These are phyloP conservation scores for Lordiphosa clarofinis DNA, from an alignment of 1,140 invertebrate species.

Conservation along the genomic window DNA sequence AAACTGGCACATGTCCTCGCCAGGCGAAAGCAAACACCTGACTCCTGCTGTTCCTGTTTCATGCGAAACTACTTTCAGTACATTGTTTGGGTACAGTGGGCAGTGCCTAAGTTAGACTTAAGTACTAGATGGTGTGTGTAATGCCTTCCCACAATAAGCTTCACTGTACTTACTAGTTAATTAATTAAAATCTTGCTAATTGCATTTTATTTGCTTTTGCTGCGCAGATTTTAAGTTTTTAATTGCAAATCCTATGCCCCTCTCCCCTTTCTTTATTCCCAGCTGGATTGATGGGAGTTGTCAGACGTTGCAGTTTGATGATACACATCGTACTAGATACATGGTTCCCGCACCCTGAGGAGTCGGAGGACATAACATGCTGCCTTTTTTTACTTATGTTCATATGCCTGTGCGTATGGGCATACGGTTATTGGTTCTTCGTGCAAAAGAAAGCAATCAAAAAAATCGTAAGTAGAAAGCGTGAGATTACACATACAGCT, in stretches of 20 bases:
- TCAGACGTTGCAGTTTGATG: neutral
- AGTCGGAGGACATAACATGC: too few relatives aligned
- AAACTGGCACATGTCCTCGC: slow-evolving; percentile 64
- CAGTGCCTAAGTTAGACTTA: too few relatives aligned
- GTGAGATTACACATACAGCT: too few relatives aligned
- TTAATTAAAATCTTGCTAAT: slow-evolving; percentile 75
- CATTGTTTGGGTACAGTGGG: too few relatives aligned
- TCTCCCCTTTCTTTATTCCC: neutral
- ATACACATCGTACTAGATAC: too few relatives aligned
- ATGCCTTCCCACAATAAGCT: neutral
- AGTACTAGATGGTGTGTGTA: neutral
- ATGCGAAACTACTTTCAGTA: too few relatives aligned
- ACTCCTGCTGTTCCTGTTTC: neutral
- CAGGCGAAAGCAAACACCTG: slow-evolving; percentile 12
- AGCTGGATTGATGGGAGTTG: neutral
- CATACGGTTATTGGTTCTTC: too few relatives aligned
- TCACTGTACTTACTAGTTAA: slow-evolving; percentile 60
- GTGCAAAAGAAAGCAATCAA: too few relatives aligned
- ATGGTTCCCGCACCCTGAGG: too few relatives aligned
- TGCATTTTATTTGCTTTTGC: slow-evolving; percentile 72
- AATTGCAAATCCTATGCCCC: slow-evolving; percentile 43
- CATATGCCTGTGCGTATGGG: too few relatives aligned
- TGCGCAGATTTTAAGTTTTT: slow-evolving; percentile 65
- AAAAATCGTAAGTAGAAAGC: too few relatives aligned
- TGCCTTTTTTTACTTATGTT: too few relatives aligned